These are phyloP conservation scores for Neogale vison DNA, from an alignment of 2,113 vertebrate genomes.

Conservation along the genomic window DNA sequence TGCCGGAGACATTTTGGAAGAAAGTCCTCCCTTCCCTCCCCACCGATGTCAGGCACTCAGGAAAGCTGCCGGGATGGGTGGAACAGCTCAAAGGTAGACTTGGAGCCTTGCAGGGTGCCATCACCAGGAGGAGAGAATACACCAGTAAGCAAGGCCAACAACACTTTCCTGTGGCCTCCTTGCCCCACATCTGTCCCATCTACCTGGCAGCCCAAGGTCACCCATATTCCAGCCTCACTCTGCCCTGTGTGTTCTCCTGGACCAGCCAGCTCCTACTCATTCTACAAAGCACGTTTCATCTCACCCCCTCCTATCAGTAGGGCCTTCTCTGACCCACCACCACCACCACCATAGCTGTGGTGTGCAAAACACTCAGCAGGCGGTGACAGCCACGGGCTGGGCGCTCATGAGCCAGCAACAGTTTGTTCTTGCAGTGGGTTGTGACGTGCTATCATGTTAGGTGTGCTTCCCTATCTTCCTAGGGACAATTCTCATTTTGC, in stretches of 20 bases:
- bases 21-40: no score
- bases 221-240: neutral
- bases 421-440: neutral
- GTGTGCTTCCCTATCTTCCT: neutral
- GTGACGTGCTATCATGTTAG: neutral
- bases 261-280: neutral
- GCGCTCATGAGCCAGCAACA: rapidly evolving
- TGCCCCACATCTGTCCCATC: neutral
- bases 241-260: neutral
- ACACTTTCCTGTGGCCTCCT: neutral
- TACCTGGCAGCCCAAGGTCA: neutral
- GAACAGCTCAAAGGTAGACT: neutral
- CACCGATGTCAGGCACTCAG: neutral
- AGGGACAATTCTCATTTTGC: neutral
- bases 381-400: neutral
- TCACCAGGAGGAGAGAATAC: neutral
- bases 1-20: neutral
- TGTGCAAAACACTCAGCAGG: neutral
- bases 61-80: neutral
- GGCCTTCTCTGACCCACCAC: neutral
- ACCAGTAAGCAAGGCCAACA: neutral
- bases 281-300: neutral
- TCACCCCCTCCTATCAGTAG: neutral
- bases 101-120: neutral
- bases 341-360: neutral